Evolutionary conservation across 1,140 invertebrate species (phyloP).

Genomic region (Drosophila micromelanica): DNA sequence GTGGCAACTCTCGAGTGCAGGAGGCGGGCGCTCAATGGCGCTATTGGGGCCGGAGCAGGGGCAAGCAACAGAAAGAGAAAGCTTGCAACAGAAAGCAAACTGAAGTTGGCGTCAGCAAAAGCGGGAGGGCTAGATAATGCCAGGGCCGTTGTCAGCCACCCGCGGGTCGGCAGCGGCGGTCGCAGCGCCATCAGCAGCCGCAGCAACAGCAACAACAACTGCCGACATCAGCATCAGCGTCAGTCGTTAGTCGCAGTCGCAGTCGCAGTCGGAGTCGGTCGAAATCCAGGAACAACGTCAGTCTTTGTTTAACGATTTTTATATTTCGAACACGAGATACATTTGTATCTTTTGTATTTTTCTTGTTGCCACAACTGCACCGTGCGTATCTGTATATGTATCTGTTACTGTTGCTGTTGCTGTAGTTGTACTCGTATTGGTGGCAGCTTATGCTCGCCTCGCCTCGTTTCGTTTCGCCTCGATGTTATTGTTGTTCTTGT

Average conservation of each 20-base stretch:
- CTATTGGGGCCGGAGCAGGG: slow-evolving; percentile 38
- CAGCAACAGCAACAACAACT: neutral
- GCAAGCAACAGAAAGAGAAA: slow-evolving; percentile 24
- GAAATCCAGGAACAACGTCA: slow-evolving; percentile 80
- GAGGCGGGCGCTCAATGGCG: slow-evolving; percentile 67
- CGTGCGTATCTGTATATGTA: slow-evolving; percentile 33
- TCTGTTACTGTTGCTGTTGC: slow-evolving; percentile 36
- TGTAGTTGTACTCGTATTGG: slow-evolving; percentile 42
- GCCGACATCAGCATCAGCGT: slow-evolving; percentile 7
- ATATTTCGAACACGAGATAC: slow-evolving; percentile 83
- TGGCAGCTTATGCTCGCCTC: slow-evolving; percentile 48
- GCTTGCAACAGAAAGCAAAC: slow-evolving; percentile 26
- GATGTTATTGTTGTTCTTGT: slow-evolving; percentile 42
- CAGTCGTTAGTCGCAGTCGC: slow-evolving; percentile 10
- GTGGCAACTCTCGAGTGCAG: slow-evolving; percentile 46
- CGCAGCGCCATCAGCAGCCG: slow-evolving; percentile 6
- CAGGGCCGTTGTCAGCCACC: slow-evolving; percentile 10
- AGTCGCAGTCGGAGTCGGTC: slow-evolving; percentile 27
- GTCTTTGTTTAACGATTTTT: slow-evolving; percentile 83
- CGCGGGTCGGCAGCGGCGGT: slow-evolving; percentile 2
- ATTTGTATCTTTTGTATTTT: slow-evolving; percentile 82
- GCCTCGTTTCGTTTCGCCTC: slow-evolving; percentile 17
- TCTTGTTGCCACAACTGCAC: slow-evolving; percentile 65
- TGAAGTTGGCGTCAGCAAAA: slow-evolving; percentile 58
- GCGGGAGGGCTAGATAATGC: slow-evolving; percentile 66